These are phyloP conservation scores for Cosmia trapezina DNA, from an alignment of 2,888 invertebrate species.

Conservation along the genomic window DNA sequence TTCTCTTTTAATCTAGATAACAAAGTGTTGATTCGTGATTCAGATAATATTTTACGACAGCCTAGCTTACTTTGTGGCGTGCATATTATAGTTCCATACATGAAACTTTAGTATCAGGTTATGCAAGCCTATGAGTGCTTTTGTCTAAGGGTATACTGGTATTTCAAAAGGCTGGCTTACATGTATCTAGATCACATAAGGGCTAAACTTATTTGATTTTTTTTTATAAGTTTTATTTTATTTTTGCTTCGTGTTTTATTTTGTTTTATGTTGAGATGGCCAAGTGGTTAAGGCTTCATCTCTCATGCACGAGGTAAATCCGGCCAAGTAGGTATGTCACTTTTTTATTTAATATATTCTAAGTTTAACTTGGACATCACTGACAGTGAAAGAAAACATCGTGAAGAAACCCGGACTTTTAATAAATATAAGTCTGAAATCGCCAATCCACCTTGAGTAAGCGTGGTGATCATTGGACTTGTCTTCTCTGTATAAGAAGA, in stretches of 20 bases:
- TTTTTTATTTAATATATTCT: not conserved
- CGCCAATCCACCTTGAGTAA: not conserved
- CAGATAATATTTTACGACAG: constrained; percentile 36
- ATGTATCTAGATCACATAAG: constrained; percentile 45
- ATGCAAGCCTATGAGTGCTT: constrained; percentile 58
- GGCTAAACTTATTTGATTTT: not conserved
- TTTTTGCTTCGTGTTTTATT: not conserved
- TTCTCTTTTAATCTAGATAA: constrained; percentile 18
- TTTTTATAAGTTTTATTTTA: too few species aligned
- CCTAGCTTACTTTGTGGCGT: constrained; percentile 19
- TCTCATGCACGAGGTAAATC: not conserved
- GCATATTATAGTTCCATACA: constrained; percentile 39
- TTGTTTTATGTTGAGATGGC: not conserved
- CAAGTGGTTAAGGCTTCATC: not conserved
- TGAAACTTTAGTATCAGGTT: constrained; percentile 54
- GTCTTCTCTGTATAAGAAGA: not conserved
- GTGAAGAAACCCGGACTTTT: not conserved
- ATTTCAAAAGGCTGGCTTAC: constrained; percentile 49
- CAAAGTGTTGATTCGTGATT: constrained; percentile 8
- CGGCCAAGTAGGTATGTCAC: too few species aligned
- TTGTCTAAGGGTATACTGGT: constrained; percentile 66
- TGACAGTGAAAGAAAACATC: not conserved
- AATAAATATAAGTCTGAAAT: not conserved
- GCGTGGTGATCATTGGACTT: not conserved
- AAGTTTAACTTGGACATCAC: not conserved